Base-by-base conservation (phyloP, 2,888 invertebrate genomes). In the Nephrotoma guestfalica region DNA sequence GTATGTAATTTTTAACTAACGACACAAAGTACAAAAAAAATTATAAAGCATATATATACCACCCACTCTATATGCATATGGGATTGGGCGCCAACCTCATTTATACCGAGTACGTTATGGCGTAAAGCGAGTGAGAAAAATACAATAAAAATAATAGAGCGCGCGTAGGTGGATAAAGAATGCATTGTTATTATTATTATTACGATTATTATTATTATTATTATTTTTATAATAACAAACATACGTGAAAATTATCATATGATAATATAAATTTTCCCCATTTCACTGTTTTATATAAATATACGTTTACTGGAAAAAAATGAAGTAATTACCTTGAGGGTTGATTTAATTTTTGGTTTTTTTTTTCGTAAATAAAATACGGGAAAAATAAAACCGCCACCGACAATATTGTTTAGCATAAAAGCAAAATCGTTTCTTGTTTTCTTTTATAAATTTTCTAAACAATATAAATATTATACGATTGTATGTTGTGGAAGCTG, bases 301-400 rank as follows among this genome's bases (percentile, higher is more conserved):
- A 11, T 15, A 15, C 51, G 15, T 51, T 15, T 51, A 51, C 15
- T 0, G 15, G 15, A 51, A 57, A 83, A 41, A 83, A 9, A 84
- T 84, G 84, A 84, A 84, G 84, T 84, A 84, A 84, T 84, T 84
- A 84, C 84, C 84, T 84, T 41, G 84, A 84, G 84, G 84, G 84
- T 84, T 84, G 84, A 84, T 84, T 84, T 84, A 41, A 41, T 83
- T 83, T 83, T 83, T 83, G 4, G 51, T 51, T 51, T 15, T 51
- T 51, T 30, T 30, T 30, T 30, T 30, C 30, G 30, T 30, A 30
- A 30, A 51, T 9, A 30, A 57, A 57, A 57, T 11, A 57, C 15
- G 6, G 51, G 30, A 71, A 51, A 51, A 71, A 71, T 30, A 30
- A 71, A 71, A 71, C 71, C 71, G 71, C 71, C 71, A 71, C 71